These are phyloP conservation scores for Actenoides lindsayi DNA, from an alignment of 2,113 vertebrate genomes.

Conservation along the genomic window DNA sequence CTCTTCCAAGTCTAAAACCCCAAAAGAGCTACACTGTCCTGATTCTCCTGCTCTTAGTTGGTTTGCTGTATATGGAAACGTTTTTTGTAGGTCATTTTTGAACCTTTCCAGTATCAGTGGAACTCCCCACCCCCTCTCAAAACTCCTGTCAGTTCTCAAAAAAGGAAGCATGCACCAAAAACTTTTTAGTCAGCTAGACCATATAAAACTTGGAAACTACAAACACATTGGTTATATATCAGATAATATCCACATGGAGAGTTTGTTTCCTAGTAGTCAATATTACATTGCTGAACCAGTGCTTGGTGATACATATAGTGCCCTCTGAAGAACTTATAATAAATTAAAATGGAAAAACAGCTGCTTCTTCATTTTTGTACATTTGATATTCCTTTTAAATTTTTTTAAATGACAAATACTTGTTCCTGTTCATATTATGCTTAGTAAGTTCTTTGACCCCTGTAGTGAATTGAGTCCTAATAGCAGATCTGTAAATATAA, in stretches of 20 bases:
- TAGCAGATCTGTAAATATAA: background rate
- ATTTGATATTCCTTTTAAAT: background rate
- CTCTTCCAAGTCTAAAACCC: background rate
- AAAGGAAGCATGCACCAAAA: background rate
- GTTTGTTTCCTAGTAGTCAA: background rate
- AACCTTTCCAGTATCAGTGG: background rate
- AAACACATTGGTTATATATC: background rate
- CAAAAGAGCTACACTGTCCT: background rate
- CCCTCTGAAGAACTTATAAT: background rate
- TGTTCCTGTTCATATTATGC: background rate
- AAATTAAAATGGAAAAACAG: background rate
- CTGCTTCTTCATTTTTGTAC: background rate
- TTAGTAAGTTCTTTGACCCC: background rate
- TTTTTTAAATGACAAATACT: background rate
- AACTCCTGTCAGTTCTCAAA: background rate
- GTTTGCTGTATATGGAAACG: background rate
- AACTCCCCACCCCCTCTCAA: rapidly evolving
- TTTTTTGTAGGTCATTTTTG: background rate
- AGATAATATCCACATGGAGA: background rate
- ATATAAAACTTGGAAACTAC: background rate
- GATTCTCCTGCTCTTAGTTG: background rate
- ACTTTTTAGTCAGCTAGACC: background rate
- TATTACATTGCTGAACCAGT: background rate
- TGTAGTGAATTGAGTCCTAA: background rate
- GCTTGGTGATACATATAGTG: background rate